Evolutionary conservation across 2,888 invertebrate genomes (phyloP).

Genomic region (Agonum fuliginosum): DNA sequence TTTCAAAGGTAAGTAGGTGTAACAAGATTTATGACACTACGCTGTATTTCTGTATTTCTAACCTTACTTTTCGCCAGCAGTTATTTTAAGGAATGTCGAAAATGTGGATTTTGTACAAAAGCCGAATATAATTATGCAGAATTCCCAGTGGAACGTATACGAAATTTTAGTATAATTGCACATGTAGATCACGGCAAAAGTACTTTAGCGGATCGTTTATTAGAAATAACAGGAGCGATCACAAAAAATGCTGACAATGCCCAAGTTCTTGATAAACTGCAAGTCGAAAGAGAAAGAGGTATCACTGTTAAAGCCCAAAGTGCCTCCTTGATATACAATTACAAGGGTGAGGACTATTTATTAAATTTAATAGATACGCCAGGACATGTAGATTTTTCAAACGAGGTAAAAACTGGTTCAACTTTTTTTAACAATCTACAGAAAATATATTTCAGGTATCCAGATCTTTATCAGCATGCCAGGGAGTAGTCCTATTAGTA

Average conservation of each 20-base stretch:
- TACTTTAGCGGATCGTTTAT: constrained; percentile 94
- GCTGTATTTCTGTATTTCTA: constrained; percentile 1
- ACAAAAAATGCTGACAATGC: constrained; percentile 79
- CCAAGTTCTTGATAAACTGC: constrained; percentile 86
- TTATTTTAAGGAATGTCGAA: constrained; percentile 29
- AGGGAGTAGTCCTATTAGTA: constrained; percentile 95
- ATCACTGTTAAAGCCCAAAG: constrained; percentile 99
- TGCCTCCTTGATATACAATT: constrained; percentile 87
- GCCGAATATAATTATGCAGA: constrained; percentile 65
- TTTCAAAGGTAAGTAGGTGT: constrained; percentile 45
- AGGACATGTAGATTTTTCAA: constrained; percentile 98
- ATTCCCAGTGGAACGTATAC: constrained; percentile 77
- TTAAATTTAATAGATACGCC: constrained; percentile 98
- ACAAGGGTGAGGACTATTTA: constrained; percentile 83
- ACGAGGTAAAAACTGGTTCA: constrained; percentile 81
- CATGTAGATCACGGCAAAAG: constrained; percentile 99
- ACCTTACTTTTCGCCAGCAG: constrained; percentile 45
- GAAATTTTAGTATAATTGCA: constrained; percentile 98
- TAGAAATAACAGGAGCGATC: constrained; percentile 92
- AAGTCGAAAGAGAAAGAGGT: constrained; percentile 96
- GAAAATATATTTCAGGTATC: constrained; percentile 76
- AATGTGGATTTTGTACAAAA: constrained; percentile 44
- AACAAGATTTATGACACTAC: constrained; percentile 8
- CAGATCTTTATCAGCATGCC: constrained; percentile 92
- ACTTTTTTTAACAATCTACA: neutral